These are phyloP conservation scores for Sycophaga agraensis DNA, from an alignment of 1,140 invertebrate genomes.

Conservation along the genomic window DNA sequence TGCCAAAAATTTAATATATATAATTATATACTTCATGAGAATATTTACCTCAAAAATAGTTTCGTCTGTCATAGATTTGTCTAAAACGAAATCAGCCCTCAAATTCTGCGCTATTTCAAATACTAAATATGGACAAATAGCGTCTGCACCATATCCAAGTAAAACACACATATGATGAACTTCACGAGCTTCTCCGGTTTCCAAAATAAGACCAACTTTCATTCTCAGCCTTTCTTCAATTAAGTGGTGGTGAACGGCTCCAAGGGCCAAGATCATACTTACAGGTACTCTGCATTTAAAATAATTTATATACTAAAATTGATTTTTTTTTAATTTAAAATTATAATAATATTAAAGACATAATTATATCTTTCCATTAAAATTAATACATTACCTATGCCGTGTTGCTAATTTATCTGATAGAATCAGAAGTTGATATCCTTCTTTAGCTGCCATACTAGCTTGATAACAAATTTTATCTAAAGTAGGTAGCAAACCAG, in stretches of 20 bases:
- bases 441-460: constrained; percentile 73
- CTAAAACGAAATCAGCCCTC: constrained; percentile 79
- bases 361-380: too few species aligned
- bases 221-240: constrained; percentile 94
- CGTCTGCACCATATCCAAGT: constrained; percentile 96
- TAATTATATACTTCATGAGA: too few species aligned
- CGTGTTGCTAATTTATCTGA: constrained; percentile 80
- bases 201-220: constrained; percentile 92
- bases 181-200: constrained; percentile 93
- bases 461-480: constrained; percentile 81
- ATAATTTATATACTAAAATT: constrained; percentile 1
- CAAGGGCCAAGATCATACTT: constrained; percentile 84
- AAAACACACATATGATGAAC: constrained; percentile 97
- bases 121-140: constrained; percentile 95
- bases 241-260: constrained; percentile 92
- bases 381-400: constrained; percentile 52
- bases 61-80: constrained; percentile 76
- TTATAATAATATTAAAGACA: too few species aligned
- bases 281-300: constrained; percentile 66
- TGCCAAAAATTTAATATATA: too few species aligned
- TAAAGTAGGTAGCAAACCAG: constrained; percentile 77
- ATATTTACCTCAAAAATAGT: constrained; percentile 74
- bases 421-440: constrained; percentile 86
- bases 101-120: constrained; percentile 87
- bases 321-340: not conserved